These are phyloP conservation scores for Mythimna albipuncta DNA, from an alignment of 2,888 invertebrate genomes.

Conservation along the genomic window DNA sequence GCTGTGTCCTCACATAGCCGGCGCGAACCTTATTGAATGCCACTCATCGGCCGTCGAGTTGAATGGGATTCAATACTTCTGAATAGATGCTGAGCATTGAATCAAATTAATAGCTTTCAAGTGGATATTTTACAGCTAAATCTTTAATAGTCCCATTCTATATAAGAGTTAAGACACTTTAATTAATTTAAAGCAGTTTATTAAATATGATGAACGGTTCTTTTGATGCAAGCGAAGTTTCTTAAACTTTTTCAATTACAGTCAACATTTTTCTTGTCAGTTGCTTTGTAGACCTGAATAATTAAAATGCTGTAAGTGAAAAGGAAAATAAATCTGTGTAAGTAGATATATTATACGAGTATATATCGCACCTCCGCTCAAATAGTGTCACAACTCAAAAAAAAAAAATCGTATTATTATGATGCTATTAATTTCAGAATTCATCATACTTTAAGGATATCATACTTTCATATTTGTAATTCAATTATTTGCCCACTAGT, in stretches of 20 bases:
- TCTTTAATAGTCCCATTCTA: conserved; percentile 8
- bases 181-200: conserved; percentile 5
- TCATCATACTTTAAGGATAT: too few relatives aligned
- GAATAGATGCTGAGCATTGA: conserved; percentile 15
- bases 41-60: conserved; percentile 10
- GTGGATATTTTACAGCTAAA: conserved; percentile 15
- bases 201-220: neutral
- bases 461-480: too few relatives aligned
- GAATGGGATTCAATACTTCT: conserved; percentile 27
- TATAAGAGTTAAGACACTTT: neutral
- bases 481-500: too few relatives aligned
- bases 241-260: conserved; percentile 6
- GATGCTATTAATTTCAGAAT: too few relatives aligned
- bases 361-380: too few relatives aligned
- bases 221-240: neutral
- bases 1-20: conserved; percentile 14
- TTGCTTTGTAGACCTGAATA: neutral
- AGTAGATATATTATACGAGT: conserved; percentile 4
- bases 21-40: conserved; percentile 20
- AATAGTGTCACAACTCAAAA: too few relatives aligned
- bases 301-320: neutral
- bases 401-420: too few relatives aligned
- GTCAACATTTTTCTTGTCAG: neutral
- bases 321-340: neutral
- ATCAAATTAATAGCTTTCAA: conserved; percentile 18